Base-by-base conservation (phyloP, 2,797 vertebrate species). In the Muscicapa comitata region DNA sequence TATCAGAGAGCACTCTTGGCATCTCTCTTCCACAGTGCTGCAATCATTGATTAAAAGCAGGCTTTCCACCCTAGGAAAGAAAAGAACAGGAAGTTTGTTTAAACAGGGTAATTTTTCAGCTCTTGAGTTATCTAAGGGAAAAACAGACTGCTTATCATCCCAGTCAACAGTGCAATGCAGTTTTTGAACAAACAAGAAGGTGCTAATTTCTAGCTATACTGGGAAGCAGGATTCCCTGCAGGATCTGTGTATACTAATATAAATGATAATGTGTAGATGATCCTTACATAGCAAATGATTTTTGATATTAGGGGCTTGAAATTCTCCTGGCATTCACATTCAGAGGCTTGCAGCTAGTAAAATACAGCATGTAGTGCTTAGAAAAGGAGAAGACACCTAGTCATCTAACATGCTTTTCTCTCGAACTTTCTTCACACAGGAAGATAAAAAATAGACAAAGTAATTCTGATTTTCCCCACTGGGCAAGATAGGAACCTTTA, bases 41-140 rank as follows among this genome's bases (percentile, higher is more conserved):
- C 67, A 85, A 7, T 37, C 4, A 2, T 79, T 87, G 67, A 90
- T 83, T 93, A 83, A 93, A 92, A 86, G 42, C 45, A 80, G 53
- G 79, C 37, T 71, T 95, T 89, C 28, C 50, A 74, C 65, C 17
- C 38, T 65, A 86, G 47, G 24, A 94, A 84, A 68, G 35, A 82
- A 68, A 79, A 91, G 57, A 93, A 47, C 28, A 80, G 81, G 65
- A 80, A 83, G 58, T 91, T 91, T 90, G 61, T 93, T 94, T 89
- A 71, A 93, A 88, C 40, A 63, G 58, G 70, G 28, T 67, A 37
- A 74, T 91, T 94, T 93, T 94, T 91, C 81, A 90, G 53, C 68
- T 87, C 48, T 76, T 93, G 78, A 85, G 23, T 82, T 87, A 61
- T 67, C 63, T 77, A 47, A 74, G 61, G 25, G 31, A 11, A 51